These are phyloP conservation scores for Carcina quercana DNA, from an alignment of 2,888 invertebrate genomes.

Conservation along the genomic window DNA sequence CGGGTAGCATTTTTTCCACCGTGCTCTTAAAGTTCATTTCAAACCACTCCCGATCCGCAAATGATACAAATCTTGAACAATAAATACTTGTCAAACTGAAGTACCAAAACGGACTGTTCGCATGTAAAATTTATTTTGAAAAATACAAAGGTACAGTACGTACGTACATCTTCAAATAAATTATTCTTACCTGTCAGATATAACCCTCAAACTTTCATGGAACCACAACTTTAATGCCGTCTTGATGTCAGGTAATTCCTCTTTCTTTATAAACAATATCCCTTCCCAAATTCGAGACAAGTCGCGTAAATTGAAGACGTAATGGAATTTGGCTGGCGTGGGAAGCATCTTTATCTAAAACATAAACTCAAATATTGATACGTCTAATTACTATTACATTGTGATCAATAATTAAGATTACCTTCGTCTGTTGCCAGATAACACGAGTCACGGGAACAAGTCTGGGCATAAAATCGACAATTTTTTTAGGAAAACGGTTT, in stretches of 20 bases:
- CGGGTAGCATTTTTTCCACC: conserved; percentile 72
- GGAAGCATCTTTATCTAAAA: conserved; percentile 88
- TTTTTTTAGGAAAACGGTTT: conserved; percentile 78
- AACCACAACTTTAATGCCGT: conserved; percentile 85
- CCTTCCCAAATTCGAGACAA: conserved; percentile 95
- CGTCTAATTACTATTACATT: too few species aligned
- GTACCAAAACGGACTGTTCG: too few species aligned
- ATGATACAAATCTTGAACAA: conserved; percentile 53
- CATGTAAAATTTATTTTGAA: too few species aligned
- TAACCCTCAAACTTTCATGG: conserved; percentile 90
- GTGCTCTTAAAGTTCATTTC: conserved; percentile 75
- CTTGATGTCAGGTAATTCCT: conserved; percentile 75
- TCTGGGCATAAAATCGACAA: conserved; percentile 80
- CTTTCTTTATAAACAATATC: conserved; percentile 81
- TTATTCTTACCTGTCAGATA: conserved; percentile 88
- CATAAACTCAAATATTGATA: too few species aligned
- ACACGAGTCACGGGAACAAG: conserved; percentile 86
- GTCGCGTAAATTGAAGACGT: conserved; percentile 92
- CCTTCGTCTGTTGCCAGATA: conserved; percentile 91
- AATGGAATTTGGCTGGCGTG: conserved; percentile 94
- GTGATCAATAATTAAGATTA: too few species aligned
- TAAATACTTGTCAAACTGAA: too few species aligned
- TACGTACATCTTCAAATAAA: too few species aligned
- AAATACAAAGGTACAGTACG: too few species aligned
- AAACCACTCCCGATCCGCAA: conserved; percentile 80